These are phyloP conservation scores for Actinopyga echinites DNA, from an alignment of 53 echinoderm and acorn worm genomes.

Conservation along the genomic window DNA sequence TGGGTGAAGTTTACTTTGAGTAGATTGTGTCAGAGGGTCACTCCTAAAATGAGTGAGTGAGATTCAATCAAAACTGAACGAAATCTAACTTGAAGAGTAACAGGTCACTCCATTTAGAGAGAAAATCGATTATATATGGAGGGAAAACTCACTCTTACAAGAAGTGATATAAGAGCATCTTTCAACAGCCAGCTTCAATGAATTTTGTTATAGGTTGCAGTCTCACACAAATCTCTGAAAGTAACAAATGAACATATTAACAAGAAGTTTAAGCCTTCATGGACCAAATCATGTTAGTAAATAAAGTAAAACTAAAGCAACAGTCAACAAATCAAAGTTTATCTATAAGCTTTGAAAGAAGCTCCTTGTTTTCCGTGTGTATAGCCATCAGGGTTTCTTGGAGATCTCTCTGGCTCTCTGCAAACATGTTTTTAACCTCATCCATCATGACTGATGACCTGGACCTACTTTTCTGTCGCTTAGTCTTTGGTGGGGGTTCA, in stretches of 20 bases:
- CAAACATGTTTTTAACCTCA: neutral
- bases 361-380: neutral
- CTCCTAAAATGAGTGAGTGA: too few relatives aligned
- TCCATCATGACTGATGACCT: neutral
- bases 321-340: neutral
- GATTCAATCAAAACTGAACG: too few relatives aligned
- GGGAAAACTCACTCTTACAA: too few relatives aligned
- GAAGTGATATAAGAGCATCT: neutral
- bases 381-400: neutral
- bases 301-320: too few relatives aligned
- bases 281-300: too few relatives aligned
- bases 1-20: too few relatives aligned
- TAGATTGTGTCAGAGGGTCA: too few relatives aligned
- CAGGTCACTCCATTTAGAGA: too few relatives aligned
- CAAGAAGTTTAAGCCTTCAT: too few relatives aligned
- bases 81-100: too few relatives aligned
- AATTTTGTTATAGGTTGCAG: neutral
- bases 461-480: neutral
- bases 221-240: neutral
- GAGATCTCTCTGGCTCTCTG: neutral
- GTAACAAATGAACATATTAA: too few relatives aligned
- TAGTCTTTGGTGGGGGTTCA: neutral
- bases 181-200: neutral
- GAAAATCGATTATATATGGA: too few relatives aligned
- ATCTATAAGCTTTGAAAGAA: neutral